Percentiles rank a stretch among this genome's conserved stretches.
Conservation (phyloP, 1,140 invertebrate genomes). For the Leptonema lineaticorne region DNA sequence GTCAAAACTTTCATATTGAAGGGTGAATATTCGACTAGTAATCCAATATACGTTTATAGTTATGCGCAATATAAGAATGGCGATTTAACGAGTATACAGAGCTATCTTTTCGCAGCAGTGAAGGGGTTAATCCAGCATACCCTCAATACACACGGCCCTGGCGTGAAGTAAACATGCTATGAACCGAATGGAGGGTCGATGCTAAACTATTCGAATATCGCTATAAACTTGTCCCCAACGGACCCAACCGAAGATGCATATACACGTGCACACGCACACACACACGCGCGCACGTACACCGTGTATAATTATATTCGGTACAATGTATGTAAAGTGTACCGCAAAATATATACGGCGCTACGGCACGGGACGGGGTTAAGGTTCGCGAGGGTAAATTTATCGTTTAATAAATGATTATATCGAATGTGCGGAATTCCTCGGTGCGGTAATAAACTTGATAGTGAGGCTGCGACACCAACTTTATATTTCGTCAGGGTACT, state of each 20-base stretch:
- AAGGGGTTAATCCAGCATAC: conserved; percentile 12
- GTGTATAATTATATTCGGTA: background rate
- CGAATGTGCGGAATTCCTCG: conserved; percentile 33
- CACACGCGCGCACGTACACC: background rate
- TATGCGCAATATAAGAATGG: no score
- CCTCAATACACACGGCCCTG: background rate
- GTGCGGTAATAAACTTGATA: conserved; percentile 35
- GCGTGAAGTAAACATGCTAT: conserved; percentile 28
- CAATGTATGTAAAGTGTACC: background rate
- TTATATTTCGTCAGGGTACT: conserved; percentile 22
- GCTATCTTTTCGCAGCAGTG: background rate
- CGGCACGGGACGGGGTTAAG: background rate
- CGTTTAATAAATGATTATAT: conserved; percentile 37
- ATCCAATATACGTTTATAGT: no score
- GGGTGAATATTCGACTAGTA: no score
- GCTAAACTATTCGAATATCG: conserved; percentile 37
- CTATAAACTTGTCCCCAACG: conserved; percentile 32
- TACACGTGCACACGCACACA: background rate
- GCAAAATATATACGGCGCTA: background rate
- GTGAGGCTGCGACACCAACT: conserved; percentile 22
- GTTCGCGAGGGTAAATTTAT: conserved; percentile 30
- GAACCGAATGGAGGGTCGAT: conserved; percentile 34
- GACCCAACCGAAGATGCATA: conserved; percentile 22
- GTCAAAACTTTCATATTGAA: no score
- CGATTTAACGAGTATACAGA: no score